Conservation (phyloP, 2,797 vertebrate genomes). For the Okamejei kenojei region DNA sequence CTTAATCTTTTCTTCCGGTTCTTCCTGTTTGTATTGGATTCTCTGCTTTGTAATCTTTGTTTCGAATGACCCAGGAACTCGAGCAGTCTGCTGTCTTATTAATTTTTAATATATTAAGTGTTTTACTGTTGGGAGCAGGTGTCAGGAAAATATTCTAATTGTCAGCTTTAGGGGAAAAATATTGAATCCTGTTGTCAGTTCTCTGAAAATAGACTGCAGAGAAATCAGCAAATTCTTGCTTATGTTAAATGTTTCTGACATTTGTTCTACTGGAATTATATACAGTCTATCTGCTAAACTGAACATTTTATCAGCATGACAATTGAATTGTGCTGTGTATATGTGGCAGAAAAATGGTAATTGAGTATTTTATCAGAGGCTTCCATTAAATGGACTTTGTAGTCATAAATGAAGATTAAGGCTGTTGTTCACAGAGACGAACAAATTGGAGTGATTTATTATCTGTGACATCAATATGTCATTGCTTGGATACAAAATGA, state of each 20-base stretch:
- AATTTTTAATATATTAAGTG: conserved; percentile 38
- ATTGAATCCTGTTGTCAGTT: conserved; percentile 58
- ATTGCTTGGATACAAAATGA: conserved; percentile 58
- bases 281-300: conserved; percentile 63
- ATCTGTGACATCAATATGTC: conserved; percentile 67
- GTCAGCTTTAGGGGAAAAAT: conserved; percentile 47
- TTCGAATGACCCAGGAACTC: conserved; percentile 28
- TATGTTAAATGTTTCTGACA: conserved; percentile 59
- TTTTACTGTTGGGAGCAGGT: conserved; percentile 53
- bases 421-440: conserved; percentile 66
- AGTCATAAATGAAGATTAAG: conserved; percentile 78
- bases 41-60: conserved; percentile 31
- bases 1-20: background rate
- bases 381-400: conserved; percentile 67
- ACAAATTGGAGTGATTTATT: conserved; percentile 78
- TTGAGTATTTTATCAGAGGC: conserved; percentile 74
- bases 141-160: conserved; percentile 56
- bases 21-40: conserved; percentile 27
- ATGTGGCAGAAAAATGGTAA: conserved; percentile 59
- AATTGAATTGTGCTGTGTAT: conserved; percentile 55
- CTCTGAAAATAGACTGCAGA: conserved; percentile 56
- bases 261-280: conserved; percentile 69
- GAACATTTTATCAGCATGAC: conserved; percentile 61
- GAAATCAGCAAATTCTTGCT: conserved; percentile 51
- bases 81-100: conserved; percentile 33